Evolutionary conservation across 2,113 vertebrate genomes (phyloP).

Genomic region (Anseranas semipalmata): DNA sequence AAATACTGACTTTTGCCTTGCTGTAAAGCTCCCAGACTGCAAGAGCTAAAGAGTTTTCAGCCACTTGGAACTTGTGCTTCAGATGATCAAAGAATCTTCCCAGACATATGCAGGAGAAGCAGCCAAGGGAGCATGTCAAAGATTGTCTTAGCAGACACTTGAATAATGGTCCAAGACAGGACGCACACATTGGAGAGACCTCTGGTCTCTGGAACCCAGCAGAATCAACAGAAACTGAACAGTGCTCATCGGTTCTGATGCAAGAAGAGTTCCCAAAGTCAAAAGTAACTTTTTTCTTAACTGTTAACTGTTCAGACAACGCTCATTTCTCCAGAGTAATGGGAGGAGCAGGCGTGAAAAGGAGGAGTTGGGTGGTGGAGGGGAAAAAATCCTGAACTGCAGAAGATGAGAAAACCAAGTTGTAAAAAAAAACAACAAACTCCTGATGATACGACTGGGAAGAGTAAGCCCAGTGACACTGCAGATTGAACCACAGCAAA

Average conservation of each 20-base stretch:
- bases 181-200: not conserved
- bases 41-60: not conserved
- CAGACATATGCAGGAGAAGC: not conserved
- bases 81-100: not conserved
- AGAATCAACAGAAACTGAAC: not conserved
- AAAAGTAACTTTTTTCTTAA: not conserved
- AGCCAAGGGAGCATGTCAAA: not conserved
- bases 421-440: not conserved
- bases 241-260: not conserved
- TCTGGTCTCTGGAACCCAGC: not conserved
- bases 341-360: not conserved
- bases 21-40: not conserved
- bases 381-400: not conserved
- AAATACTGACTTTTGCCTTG: not conserved
- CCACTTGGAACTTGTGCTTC: not conserved
- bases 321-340: not conserved
- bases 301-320: not conserved
- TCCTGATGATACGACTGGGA: not conserved
- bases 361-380: not conserved
- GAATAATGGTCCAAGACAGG: not conserved
- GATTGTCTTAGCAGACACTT: not conserved
- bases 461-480: not conserved
- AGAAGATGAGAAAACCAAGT: not conserved
- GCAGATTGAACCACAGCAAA: not conserved
- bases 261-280: not conserved